phyloP scores from a whole-genome alignment of 2,113 vertebrate genomes.

The Saguinus imperator region DNA sequence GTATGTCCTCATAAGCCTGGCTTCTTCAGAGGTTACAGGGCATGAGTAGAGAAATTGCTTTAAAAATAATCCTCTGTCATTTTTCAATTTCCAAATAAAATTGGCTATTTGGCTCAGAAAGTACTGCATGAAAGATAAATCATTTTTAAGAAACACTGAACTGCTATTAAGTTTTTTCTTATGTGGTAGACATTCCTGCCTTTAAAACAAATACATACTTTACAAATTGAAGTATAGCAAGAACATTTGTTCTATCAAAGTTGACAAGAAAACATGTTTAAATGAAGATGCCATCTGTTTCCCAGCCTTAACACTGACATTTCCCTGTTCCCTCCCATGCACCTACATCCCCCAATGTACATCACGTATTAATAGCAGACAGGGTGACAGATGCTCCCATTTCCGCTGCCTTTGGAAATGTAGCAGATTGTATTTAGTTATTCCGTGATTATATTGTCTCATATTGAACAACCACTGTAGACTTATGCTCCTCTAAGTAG shows the following conservation, averaged over 20 bases:
- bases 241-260: constrained; percentile 67
- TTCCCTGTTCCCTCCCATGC: constrained; percentile 36
- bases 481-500: neutral
- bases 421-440: constrained; percentile 46
- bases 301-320: neutral
- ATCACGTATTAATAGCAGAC: constrained; percentile 51
- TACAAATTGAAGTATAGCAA: constrained; percentile 64
- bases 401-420: constrained; percentile 22
- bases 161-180: constrained; percentile 45
- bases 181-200: constrained; percentile 24
- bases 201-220: constrained; percentile 54
- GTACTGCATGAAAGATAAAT: constrained; percentile 9
- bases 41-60: neutral
- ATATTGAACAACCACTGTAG: neutral
- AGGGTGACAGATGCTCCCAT: constrained; percentile 57
- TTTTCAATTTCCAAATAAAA: constrained; percentile 67
- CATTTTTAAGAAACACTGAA: constrained; percentile 56
- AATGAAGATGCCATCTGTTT: constrained; percentile 60
- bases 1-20: neutral
- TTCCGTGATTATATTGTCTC: constrained; percentile 34
- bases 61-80: constrained; percentile 57
- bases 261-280: constrained; percentile 63
- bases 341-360: neutral
- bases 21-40: constrained; percentile 51
- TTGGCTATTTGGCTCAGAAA: constrained; percentile 58